Base-by-base conservation (phyloP, 2,113 vertebrate species). In the Hyperopisus bebe region DNA sequence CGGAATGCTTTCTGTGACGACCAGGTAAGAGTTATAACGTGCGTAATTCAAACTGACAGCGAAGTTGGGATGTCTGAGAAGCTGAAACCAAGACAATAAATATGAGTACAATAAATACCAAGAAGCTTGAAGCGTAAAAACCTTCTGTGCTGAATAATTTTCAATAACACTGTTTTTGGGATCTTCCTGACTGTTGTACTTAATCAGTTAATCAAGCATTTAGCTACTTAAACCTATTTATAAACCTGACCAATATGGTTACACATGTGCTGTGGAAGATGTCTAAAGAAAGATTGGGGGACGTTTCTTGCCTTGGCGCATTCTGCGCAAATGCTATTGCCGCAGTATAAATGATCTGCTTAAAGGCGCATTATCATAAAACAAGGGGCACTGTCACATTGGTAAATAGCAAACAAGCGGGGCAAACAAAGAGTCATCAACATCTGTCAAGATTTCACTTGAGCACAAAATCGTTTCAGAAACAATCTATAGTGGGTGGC, bases 11-110 rank as follows among this genome's bases (percentile, higher is more conserved):
- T 53, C 55, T 35, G 85, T 53, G 24, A 47, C 24, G 48, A 55
- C n/a, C n/a, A 31, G 27, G 27, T 53, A 53, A 87, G 85, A 87
- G 50, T 53, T 87, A 87, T 87, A 87, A 87, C 85, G 47, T 53
- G 17, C 35, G 85, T 87, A 87, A 87, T 87, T 51, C 31, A 39
- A 87, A n/a, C 15, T 87, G 85, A 55, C 85, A 55, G 53, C 48
- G 50, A 86, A 53, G 47, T 31, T 19, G 85, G 85, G 27, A 55
- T 35, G 85, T 35, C 11, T 39, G 50, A 24, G 50, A 53, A 55
- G 7, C 51, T 27, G 27, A 87, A 55, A 55, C 24, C 19, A 21
- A 55, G 53, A 86, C 53, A 55, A 55, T 55, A 21, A 55, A 55
- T 55, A 55, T 5, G 5, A 55, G 5, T 55, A 21, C 53, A 55